These are phyloP conservation scores for Scaptomyza hsui DNA, from an alignment of 1,140 invertebrate species.

Conservation along the genomic window DNA sequence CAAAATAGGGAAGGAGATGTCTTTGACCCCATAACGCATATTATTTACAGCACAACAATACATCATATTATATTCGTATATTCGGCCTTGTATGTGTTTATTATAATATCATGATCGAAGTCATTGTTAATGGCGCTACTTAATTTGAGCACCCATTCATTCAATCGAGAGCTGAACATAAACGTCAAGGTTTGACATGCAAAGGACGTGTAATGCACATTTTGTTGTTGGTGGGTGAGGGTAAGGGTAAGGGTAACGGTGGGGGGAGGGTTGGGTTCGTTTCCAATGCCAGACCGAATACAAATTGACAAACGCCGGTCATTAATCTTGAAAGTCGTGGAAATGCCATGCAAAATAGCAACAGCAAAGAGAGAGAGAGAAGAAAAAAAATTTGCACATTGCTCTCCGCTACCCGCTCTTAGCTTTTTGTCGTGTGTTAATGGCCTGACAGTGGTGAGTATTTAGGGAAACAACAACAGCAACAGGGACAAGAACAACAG, in stretches of 20 bases:
- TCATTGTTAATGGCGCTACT: background rate
- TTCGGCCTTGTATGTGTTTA: background rate
- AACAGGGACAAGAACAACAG: conserved; percentile 8
- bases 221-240: background rate
- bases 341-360: conserved; percentile 36
- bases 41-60: background rate
- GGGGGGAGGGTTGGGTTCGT: background rate
- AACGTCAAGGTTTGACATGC: conserved; percentile 8
- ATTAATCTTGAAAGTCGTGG: conserved; percentile 41
- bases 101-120: background rate
- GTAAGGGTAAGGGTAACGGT: background rate
- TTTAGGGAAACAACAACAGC: conserved; percentile 42
- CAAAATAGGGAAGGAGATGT: background rate
- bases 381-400: conserved; percentile 8
- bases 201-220: conserved; percentile 5
- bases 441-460: conserved; percentile 17
- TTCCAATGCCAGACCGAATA: conserved; percentile 10
- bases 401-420: background rate
- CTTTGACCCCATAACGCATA: background rate
- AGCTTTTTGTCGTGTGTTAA: conserved; percentile 18
- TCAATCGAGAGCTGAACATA: background rate
- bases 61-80: background rate
- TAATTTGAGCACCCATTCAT: background rate
- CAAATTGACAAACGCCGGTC: conserved; percentile 33
- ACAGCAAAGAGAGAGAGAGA: background rate